Base-by-base conservation (phyloP, 2,113 vertebrate genomes). In the Monopterus albus region DNA sequence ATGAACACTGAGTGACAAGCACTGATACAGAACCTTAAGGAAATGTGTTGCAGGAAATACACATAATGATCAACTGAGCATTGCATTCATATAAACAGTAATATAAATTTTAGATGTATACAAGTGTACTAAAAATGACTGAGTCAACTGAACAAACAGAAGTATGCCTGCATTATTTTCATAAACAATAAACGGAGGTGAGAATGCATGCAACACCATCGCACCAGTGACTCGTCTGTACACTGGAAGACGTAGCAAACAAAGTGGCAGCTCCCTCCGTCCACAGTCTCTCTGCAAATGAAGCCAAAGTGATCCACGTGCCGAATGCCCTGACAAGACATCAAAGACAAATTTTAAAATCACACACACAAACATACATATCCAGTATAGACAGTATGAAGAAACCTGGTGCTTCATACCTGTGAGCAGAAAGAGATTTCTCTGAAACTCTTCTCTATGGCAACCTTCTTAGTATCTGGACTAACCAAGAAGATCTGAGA, bases 341-440 rank as follows among this genome's bases (percentile, higher is more conserved):
- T n/a, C 13, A 61, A 57, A 1, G 1, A 63, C 1, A 4, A 3
- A 0, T 21, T 35, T 56, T 12, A 53, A 46, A 51, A 29, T 20
- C 4, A 33, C 36, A 73, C 13, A 29, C 35, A 73, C 11, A 29
- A 21, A 53, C 25, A n/a, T n/a, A 38, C 13, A 56, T 12, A 38
- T 9, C 25, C 7, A 14, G n/a, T 35, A 17, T 15, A 63, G 21
- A 28, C 21, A 18, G 9, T 18, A 6, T 7, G 14, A 13, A 55
- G 10, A 78, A 62, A 31, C 2, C 1, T 10, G 10, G 7, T 1
- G 36, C 9, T 26, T 53, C 33, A 86, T 90, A 99, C 98, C 96
- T 99, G 98, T 91, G 98, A 99, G 90, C 98, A 99, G 93, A 97
- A 99, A 28, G 97, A 99, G 86, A 99, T 99, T 92, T 99, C 98